phyloP scores from a whole-genome alignment of 2,113 vertebrate species.

The Neopipo cinnamomea region DNA sequence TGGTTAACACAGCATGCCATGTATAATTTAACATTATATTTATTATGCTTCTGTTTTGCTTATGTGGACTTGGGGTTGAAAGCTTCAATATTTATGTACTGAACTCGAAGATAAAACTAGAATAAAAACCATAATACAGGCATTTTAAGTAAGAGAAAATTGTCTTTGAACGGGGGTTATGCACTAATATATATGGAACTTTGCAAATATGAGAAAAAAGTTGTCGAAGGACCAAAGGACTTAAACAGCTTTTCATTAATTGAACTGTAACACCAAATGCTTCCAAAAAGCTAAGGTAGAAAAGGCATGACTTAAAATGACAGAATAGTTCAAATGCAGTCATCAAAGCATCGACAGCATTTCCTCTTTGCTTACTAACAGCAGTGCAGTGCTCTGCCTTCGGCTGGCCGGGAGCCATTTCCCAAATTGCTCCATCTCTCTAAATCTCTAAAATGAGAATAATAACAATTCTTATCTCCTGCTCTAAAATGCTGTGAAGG shows the following conservation, averaged over 20 bases:
- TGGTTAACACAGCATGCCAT: neutral
- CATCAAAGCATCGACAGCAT: neutral
- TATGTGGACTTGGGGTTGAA: neutral
- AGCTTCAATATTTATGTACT: neutral
- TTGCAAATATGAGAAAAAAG: neutral
- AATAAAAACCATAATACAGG: neutral
- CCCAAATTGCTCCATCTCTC: neutral
- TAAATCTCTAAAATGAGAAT: constrained; percentile 13
- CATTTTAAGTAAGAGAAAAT: neutral
- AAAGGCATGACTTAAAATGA: neutral
- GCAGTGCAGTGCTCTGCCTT: neutral
- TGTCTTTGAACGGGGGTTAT: neutral
- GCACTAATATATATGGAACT: neutral
- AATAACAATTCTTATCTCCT: constrained; percentile 6
- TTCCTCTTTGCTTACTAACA: neutral
- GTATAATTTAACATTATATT: constrained; percentile 18
- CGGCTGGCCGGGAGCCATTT: neutral
- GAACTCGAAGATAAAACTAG: neutral
- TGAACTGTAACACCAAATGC: neutral
- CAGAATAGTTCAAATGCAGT: neutral
- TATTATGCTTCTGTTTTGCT: neutral
- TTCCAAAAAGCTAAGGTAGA: neutral
- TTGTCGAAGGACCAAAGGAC: neutral
- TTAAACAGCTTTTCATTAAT: neutral
- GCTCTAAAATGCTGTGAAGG: neutral